Evolutionary conservation across 2,888 invertebrate genomes (phyloP), one percentile per base, ranked within the genome.

Genomic region (Heliconius aoede): DNA sequence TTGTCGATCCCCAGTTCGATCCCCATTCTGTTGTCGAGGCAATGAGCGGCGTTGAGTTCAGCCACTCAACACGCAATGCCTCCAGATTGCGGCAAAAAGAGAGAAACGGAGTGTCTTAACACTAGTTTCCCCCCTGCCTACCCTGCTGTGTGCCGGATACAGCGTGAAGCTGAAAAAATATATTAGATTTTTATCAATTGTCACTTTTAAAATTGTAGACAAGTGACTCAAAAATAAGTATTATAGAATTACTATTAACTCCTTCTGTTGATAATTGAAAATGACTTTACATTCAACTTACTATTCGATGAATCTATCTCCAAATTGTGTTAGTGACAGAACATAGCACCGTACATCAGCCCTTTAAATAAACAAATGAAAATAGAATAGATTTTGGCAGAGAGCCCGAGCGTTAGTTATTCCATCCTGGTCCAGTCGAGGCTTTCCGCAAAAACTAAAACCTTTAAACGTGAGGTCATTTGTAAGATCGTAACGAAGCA

Each of bases 381-480:
- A 84, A 81, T 81, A 81, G 80, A 86, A 87, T 88, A 84, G 85
- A 85, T 88, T 88, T 88, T 91, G 91, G 91, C 91, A 88, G 74
- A 74, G 77, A 83, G 91, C 91, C 92, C 83, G 79, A 80, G 76
- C 81, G 82, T 84, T 82, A 84, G 84, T 83, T 86, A 86, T 86
- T 84, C 85, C 80, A 80, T 82, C 82, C 83, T 81, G 79, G 81
- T 83, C 82, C 82, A 80, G 77, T 81, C 81, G 83, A 84, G 86
- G 82, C 81, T 82, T 81, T 80, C 81, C 81, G 83, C 84, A 86
- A 86, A 86, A 86, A 85, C 82, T 85, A 83, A 85, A 86, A 84
- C 85, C 82, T 67, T 64, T 64, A 68, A 72, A 64, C 72, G 74
- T 67, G 71, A 68, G 71, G 32, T 65, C 71, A 46, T 72, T 73